These are phyloP conservation scores for Olivierus martensii DNA, from an alignment of 1,140 invertebrate genomes.

Conservation along the genomic window DNA sequence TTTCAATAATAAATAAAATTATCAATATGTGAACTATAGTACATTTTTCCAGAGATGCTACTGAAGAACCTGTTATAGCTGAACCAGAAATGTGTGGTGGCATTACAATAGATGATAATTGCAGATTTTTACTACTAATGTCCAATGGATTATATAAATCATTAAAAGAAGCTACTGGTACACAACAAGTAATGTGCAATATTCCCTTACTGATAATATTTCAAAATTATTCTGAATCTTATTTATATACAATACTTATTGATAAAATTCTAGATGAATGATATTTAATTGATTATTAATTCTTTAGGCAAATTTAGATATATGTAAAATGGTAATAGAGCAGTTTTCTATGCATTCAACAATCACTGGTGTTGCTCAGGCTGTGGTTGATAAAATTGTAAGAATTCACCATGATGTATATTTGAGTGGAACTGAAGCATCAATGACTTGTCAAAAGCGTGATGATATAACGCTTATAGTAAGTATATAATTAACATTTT, in stretches of 20 bases:
- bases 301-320: slow-evolving; percentile 56
- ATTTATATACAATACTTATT: no score
- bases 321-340: slow-evolving; percentile 61
- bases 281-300: not conserved
- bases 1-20: no score
- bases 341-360: slow-evolving; percentile 66
- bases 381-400: slow-evolving; percentile 70
- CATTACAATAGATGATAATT: slow-evolving; percentile 60
- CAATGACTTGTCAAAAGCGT: slow-evolving; percentile 34
- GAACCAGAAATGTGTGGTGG: slow-evolving; percentile 68
- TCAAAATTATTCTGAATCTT: no score
- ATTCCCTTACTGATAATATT: not conserved
- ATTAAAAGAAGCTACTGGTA: slow-evolving; percentile 61
- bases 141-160: slow-evolving; percentile 71
- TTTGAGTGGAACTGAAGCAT: slow-evolving; percentile 31
- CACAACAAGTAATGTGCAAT: slow-evolving; percentile 31
- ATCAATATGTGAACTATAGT: not conserved
- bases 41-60: slow-evolving; percentile 35
- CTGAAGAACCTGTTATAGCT: slow-evolving; percentile 62
- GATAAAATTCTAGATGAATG: no score
- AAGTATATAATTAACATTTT: not conserved
- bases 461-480: slow-evolving; percentile 69
- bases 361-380: slow-evolving; percentile 66
- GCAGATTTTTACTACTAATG: slow-evolving; percentile 70
- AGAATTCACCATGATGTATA: slow-evolving; percentile 67